A percentile compares a stretch with the other conserved stretches of the same genome.
These are phyloP conservation scores for Proteles cristata DNA, from an alignment of 2,113 vertebrate species.

Conservation along the genomic window DNA sequence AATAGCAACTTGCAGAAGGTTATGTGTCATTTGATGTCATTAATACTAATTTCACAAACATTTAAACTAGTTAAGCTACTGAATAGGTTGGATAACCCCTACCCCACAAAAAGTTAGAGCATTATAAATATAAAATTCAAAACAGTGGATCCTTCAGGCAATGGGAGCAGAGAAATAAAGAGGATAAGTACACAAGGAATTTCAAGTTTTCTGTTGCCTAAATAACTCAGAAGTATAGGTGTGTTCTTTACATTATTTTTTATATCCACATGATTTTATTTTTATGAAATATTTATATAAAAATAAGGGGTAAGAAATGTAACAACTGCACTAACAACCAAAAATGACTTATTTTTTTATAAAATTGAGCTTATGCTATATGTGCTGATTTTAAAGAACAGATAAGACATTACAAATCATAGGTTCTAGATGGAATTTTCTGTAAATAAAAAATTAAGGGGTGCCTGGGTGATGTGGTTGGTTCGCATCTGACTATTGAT, in stretches of 20 bases:
- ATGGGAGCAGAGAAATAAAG: not conserved
- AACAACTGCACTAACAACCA: not conserved
- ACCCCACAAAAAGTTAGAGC: not conserved
- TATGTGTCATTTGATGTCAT: not conserved
- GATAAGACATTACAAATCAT: not conserved
- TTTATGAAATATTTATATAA: not conserved
- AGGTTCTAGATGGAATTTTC: not conserved
- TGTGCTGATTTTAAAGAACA: not conserved
- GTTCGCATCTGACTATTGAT: too few species aligned
- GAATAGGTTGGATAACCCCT: not conserved
- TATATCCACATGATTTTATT: not conserved
- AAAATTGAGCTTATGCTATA: not conserved
- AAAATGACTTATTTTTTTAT: not conserved
- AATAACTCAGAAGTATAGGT: not conserved
- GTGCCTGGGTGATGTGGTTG: too few species aligned
- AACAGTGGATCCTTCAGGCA: not conserved
- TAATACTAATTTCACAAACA: conserved; percentile 25
- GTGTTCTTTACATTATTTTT: not conserved
- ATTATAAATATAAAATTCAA: not conserved
- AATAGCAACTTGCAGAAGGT: not conserved
- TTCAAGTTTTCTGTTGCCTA: not conserved
- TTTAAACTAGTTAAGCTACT: conserved; percentile 23
- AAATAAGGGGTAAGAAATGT: not conserved
- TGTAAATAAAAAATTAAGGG: not conserved
- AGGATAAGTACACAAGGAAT: not conserved